These are phyloP conservation scores for Adela reaumurella DNA, from an alignment of 2,888 invertebrate species.

Conservation along the genomic window DNA sequence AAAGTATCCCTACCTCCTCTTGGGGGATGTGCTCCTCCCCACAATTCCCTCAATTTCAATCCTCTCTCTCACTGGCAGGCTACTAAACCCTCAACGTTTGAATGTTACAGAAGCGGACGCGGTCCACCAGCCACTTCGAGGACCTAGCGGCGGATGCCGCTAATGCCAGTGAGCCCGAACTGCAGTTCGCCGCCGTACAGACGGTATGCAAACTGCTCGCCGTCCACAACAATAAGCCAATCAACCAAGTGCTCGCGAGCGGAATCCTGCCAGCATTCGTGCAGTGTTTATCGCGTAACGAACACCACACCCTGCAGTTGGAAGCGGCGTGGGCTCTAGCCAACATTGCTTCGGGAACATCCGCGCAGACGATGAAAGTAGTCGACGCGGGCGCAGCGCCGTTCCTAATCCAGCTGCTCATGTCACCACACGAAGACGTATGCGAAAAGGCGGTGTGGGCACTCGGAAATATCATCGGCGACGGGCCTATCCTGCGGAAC, in stretches of 20 bases:
- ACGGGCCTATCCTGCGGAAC: slow-evolving; percentile 92
- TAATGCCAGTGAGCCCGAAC: slow-evolving; percentile 71
- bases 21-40: no score
- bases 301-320: slow-evolving; percentile 88
- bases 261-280: slow-evolving; percentile 95
- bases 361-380: slow-evolving; percentile 86
- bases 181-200: slow-evolving; percentile 89
- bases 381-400: slow-evolving; percentile 95
- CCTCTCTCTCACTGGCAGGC: no score
- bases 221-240: slow-evolving; percentile 97
- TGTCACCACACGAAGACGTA: slow-evolving; percentile 93
- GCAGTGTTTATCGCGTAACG: slow-evolving; percentile 79
- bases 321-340: slow-evolving; percentile 98
- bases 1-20: no score
- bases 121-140: slow-evolving; percentile 71
- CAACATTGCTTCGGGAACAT: slow-evolving; percentile 94
- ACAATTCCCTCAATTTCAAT: no score
- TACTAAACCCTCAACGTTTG: no score
- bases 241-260: slow-evolving; percentile 90
- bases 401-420: slow-evolving; percentile 84
- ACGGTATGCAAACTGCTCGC: slow-evolving; percentile 93
- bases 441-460: slow-evolving; percentile 99
- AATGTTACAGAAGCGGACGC: slow-evolving; percentile 60
- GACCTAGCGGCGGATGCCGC: slow-evolving; percentile 85
- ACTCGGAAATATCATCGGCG: slow-evolving; percentile 76